Evolutionary conservation across 2,888 invertebrate genomes (phyloP), one percentile per base, ranked within the genome.

Genomic region (Copidosoma aretas): DNA sequence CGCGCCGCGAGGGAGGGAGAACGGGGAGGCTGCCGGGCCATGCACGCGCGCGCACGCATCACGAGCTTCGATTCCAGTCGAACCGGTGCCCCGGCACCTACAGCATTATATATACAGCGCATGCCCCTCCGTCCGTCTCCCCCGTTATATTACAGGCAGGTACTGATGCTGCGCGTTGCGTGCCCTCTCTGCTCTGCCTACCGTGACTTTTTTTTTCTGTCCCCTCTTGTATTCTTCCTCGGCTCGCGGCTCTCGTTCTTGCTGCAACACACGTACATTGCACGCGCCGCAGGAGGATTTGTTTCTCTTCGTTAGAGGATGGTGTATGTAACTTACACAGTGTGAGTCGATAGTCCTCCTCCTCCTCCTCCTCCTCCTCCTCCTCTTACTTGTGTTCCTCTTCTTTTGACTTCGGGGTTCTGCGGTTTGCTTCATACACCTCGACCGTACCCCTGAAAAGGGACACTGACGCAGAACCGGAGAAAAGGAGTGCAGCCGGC

Each of bases 51-150:
- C 15, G 53, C 56, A 61, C 52, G 53, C 74, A n/a, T n/a, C n/a
- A 71, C 69, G 60, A 70, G 73, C 75, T 78, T 78, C 76, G 80
- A 80, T 80, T 80, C 80, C 79, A 79, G 80, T 80, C 75, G 79
- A 79, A 80, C 79, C 80, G 79, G 80, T 79, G 78, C 71, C 62
- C 72, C 61, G 68, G 67, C 46, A 53, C 67, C 19, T 10, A 51
- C 52, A 21, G 15, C 39, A 25, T 15, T 19, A 21, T 32, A 43
- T 39, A n/a, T 3, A 1, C 8, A 32, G 25, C 24, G 51, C 19
- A 41, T n/a, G 60, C 46, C 32, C 19, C 15, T 19, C 25, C 49
- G 51, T 59, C 49, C 25, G 57, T 57, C 17, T 70, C 58, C 62
- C 46, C 61, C 64, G 62, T 64, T 58, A 59, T 54, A 69, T n/a